phyloP scores from a whole-genome alignment of 2,888 invertebrate genomes.

The Myopa testacea region DNA sequence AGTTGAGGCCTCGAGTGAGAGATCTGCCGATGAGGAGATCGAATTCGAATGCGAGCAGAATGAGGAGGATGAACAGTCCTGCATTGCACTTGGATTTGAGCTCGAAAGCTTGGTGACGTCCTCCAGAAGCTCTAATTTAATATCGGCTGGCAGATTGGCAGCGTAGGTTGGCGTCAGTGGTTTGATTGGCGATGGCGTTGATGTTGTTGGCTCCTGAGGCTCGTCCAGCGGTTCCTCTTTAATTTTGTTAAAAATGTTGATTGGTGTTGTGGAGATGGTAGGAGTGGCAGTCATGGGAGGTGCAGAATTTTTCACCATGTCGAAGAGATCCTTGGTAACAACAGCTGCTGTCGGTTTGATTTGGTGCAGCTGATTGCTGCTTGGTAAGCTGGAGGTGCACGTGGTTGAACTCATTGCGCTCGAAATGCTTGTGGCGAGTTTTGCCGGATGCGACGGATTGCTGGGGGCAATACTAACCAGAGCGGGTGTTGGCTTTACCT shows the following conservation, averaged over 20 bases:
- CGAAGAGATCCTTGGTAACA: conserved; percentile 60
- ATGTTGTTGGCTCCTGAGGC: conserved; percentile 37
- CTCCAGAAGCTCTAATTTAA: conserved; percentile 55
- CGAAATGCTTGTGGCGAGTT: conserved; percentile 29
- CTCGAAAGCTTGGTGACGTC: conserved; percentile 45
- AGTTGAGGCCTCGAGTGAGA: conserved; percentile 66
- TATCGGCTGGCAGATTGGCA: conserved; percentile 50
- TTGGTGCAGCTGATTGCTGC: conserved; percentile 13
- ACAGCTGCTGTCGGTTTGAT: conserved; percentile 7
- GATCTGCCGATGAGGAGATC: conserved; percentile 61
- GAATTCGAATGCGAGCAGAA: conserved; percentile 57
- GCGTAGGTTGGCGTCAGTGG: conserved; percentile 44
- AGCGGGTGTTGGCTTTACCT: conserved; percentile 57
- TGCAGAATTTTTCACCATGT: conserved; percentile 64
- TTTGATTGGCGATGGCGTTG: conserved; percentile 26
- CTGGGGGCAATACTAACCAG: conserved; percentile 59
- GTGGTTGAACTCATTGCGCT: conserved; percentile 6
- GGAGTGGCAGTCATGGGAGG: conserved; percentile 46
- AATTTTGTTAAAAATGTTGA: conserved; percentile 56
- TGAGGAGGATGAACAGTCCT: conserved; percentile 55
- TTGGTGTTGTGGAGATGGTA: conserved; percentile 29
- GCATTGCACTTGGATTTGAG: conserved; percentile 28
- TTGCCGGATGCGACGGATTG: conserved; percentile 16
- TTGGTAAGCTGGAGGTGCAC: conserved; percentile 32
- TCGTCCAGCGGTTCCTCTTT: conserved; percentile 59